These are phyloP conservation scores for Teleiodes luculella DNA, from an alignment of 2,888 invertebrate species.

Conservation along the genomic window DNA sequence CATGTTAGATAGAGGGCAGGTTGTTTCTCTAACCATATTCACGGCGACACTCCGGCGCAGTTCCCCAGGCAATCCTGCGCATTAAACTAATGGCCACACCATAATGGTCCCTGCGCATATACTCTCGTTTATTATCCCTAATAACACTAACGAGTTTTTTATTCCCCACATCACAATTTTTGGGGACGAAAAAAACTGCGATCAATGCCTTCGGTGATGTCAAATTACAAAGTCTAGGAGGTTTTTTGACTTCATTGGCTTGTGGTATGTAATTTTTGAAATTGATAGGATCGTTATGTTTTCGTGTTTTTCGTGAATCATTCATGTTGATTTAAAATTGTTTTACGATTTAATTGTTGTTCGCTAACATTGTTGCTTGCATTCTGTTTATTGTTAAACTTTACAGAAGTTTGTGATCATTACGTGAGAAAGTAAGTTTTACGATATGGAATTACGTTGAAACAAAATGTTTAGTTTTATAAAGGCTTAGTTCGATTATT, in stretches of 20 bases:
- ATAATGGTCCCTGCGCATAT: slow-evolving; percentile 53
- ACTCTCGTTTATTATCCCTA: slow-evolving; percentile 66
- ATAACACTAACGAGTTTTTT: slow-evolving; percentile 69
- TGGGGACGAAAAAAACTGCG: slow-evolving; percentile 44
- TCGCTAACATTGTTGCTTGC: background rate
- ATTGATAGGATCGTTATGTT: slow-evolving; percentile 10
- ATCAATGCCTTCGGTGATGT: slow-evolving; percentile 35
- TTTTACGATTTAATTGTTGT: slow-evolving; percentile 3
- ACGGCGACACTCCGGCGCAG: slow-evolving; percentile 46
- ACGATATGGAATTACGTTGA: no score
- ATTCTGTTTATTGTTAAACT: background rate
- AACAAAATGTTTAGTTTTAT: no score
- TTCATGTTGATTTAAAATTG: background rate
- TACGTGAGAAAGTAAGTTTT: no score
- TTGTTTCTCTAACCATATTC: background rate
- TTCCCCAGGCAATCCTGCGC: slow-evolving; percentile 39
- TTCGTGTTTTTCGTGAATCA: background rate
- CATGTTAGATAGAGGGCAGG: no score
- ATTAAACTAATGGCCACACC: slow-evolving; percentile 59
- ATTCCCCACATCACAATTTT: slow-evolving; percentile 41
- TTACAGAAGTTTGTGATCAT: no score
- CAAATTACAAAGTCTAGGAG: slow-evolving; percentile 56
- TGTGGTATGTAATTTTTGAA: slow-evolving; percentile 17
- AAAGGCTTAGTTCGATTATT: no score
- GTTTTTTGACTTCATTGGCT: slow-evolving; percentile 23